A percentile compares a stretch with the other conserved stretches of the same genome.
Conservation (phyloP, 1,140 invertebrate species). For the Neodiprion fabricii region DNA sequence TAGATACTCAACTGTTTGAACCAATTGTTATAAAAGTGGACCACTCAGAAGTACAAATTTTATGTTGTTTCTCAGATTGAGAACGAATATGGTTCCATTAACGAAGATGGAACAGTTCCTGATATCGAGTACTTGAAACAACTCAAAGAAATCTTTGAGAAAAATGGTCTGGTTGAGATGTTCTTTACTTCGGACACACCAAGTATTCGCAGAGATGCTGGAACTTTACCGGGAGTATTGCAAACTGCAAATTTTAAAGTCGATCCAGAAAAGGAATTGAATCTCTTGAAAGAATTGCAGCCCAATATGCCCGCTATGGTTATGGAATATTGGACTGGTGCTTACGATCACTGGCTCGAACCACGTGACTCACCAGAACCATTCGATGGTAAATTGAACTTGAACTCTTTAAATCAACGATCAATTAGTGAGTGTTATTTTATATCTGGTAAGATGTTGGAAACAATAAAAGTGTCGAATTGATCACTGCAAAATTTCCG, state of each 20-base stretch:
- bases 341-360: slow-evolving; percentile 69
- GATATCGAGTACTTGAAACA: slow-evolving; percentile 58
- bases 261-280: slow-evolving; percentile 48
- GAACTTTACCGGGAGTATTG: slow-evolving; percentile 36
- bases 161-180: slow-evolving; percentile 58
- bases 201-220: slow-evolving; percentile 18
- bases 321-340: slow-evolving; percentile 73
- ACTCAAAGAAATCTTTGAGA: slow-evolving; percentile 49
- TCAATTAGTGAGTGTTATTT: too few relatives aligned
- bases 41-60: too few relatives aligned
- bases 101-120: slow-evolving; percentile 12
- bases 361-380: slow-evolving; percentile 25
- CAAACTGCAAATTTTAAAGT: slow-evolving; percentile 66
- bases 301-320: slow-evolving; percentile 66
- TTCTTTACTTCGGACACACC: slow-evolving; percentile 64
- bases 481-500: too few relatives aligned
- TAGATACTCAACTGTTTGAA: too few relatives aligned
- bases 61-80: slow-evolving; percentile 57
- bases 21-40: too few relatives aligned
- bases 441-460: too few relatives aligned
- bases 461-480: too few relatives aligned
- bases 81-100: slow-evolving; percentile 65
- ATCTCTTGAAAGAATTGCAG: slow-evolving; percentile 57
- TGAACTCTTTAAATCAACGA: not conserved
- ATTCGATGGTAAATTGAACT: not conserved